These are phyloP conservation scores for Drosophila melanogaster DNA, from an alignment of 1,140 invertebrate species.

Conservation along the genomic window DNA sequence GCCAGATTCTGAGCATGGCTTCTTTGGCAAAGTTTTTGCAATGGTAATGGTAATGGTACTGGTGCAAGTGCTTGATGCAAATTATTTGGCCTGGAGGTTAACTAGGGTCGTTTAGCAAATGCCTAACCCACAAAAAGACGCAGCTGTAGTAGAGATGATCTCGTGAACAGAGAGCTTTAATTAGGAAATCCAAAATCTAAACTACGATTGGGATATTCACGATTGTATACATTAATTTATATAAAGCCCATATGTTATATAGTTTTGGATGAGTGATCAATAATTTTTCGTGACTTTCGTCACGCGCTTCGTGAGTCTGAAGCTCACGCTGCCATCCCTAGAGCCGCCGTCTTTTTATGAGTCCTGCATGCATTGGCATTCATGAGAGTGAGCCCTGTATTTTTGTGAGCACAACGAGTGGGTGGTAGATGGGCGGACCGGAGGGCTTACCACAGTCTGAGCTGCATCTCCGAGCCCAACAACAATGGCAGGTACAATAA, in stretches of 20 bases:
- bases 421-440: not conserved
- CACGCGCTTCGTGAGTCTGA: conserved; percentile 1
- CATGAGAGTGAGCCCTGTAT: conserved; percentile 68
- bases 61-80: conserved; percentile 81
- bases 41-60: conserved; percentile 34
- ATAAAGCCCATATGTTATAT: no score
- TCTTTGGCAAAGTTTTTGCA: conserved; percentile 53
- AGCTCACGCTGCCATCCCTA: conserved; percentile 22
- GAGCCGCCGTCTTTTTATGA: conserved; percentile 65
- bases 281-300: not conserved
- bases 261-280: not conserved
- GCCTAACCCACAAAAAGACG: conserved; percentile 59
- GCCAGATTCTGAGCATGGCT: conserved; percentile 64
- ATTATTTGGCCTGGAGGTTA: conserved; percentile 81
- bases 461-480: conserved; percentile 48
- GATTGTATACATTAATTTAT: no score
- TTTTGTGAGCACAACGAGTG: conserved; percentile 49
- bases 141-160: conserved; percentile 8
- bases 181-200: not conserved
- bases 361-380: conserved; percentile 70
- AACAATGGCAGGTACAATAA: conserved; percentile 83
- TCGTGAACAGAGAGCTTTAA: not conserved
- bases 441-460: conserved; percentile 40
- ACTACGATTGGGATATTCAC: no score
- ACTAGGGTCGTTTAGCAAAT: conserved; percentile 83